A percentile compares a stretch with the other conserved stretches of the same genome.
Conservation (phyloP, 2,113 vertebrate genomes). For the Petrocephalus zakoni region DNA sequence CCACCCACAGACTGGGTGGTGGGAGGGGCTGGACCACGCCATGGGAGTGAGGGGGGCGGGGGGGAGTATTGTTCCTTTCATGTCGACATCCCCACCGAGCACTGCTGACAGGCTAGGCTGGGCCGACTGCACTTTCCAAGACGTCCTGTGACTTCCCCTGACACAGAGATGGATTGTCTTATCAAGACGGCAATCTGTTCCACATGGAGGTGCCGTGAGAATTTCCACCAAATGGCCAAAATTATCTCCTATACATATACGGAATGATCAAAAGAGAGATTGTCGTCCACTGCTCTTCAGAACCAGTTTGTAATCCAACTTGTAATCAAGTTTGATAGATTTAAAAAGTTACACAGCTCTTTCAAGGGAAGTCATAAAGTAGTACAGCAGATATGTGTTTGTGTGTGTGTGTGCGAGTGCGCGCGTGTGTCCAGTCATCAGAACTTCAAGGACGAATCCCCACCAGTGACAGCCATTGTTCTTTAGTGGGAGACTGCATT, state of each 20-base stretch:
- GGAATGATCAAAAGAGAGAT: neutral
- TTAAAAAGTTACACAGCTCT: neutral
- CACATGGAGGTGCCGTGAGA: neutral
- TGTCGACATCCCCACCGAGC: neutral
- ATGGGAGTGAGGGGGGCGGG: neutral
- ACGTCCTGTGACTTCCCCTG: slow-evolving; percentile 1
- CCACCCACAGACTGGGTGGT: neutral
- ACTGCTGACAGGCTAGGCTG: neutral
- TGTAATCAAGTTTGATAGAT: neutral
- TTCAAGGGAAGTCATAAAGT: neutral
- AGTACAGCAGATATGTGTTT: neutral
- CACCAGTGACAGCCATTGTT: neutral
- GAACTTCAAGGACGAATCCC: neutral
- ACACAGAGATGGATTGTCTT: slow-evolving; percentile 6
- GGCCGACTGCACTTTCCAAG: neutral
- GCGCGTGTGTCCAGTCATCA: neutral
- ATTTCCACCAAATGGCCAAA: neutral
- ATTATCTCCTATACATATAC: neutral
- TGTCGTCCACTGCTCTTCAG: neutral
- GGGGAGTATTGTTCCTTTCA: neutral
- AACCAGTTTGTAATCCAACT: neutral
- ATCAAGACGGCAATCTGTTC: neutral
- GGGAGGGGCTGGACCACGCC: neutral
- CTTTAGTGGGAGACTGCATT: neutral
- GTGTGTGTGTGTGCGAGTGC: neutral